Evolutionary conservation across 2,888 invertebrate species (phyloP), one percentile per base, ranked within the genome.

Genomic region (Lycocerus yunnanus): DNA sequence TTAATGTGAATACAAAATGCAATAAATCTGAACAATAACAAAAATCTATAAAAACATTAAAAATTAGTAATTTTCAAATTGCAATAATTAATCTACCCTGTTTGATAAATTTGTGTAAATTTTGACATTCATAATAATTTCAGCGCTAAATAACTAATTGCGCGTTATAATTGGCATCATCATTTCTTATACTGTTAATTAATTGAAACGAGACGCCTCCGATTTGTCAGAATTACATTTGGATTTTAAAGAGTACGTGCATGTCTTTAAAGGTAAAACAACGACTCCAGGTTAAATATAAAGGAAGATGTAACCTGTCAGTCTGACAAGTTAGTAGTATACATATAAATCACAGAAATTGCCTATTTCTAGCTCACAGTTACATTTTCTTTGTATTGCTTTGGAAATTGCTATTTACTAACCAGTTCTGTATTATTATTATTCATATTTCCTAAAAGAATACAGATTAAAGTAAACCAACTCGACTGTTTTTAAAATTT

Each of bases 181-280:
- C 5, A 43, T 58, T 71, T 77, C 71, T 61, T 71, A 71, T 76
- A 43, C n/a, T 43, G 43, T 43, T 43, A 43, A 43, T 43, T 43
- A 43, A 43, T 43, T 43, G 43, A 43, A 43, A 58, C 20, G 67
- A 63, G 15, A 66, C 71, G 74, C 69, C 69, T 67, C 27, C 58
- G 68, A 73, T 77, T 77, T 77, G 75, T 77, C 77, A 71, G 58
- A 65, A 58, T 63, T 70, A 70, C 72, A 67, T 21, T 75, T 75
- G n/a, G 43, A 43, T n/a, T 43, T 43, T 43, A 43, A 43, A 43
- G 43, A 43, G 43, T 43, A 43, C n/a, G 43, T 43, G 13, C 13
- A 43, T 11, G 6, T 43, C 68, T 58, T 67, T 20, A 63, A 58
- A 69, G 69, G 73, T 69, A 68, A 18, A 61, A 68, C 43, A 59